These are phyloP conservation scores for Mesoclemmys tuberculata DNA, from an alignment of 2,113 vertebrate genomes.

Conservation along the genomic window DNA sequence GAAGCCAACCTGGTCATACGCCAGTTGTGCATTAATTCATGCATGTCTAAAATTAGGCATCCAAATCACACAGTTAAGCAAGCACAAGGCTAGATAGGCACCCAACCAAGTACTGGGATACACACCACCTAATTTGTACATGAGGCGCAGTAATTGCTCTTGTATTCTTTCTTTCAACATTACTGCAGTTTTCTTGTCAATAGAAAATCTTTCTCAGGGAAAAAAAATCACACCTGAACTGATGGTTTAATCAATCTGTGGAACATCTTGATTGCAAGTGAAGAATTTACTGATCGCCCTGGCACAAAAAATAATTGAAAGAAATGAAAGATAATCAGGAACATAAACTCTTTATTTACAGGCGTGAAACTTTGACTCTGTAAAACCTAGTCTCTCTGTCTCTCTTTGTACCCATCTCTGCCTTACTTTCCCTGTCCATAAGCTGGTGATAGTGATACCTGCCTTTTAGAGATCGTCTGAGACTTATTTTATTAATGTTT, in stretches of 20 bases:
- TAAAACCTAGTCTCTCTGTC: neutral
- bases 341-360: neutral
- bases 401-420: no score
- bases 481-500: neutral
- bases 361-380: neutral
- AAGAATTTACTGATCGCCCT: neutral
- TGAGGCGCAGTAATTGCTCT: neutral
- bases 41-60: neutral
- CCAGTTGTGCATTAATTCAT: neutral
- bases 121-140: no score
- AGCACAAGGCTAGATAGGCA: neutral
- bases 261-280: neutral
- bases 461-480: neutral
- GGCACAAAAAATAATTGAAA: neutral
- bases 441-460: neutral
- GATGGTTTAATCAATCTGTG: neutral
- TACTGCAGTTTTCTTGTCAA: neutral
- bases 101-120: fast-evolving
- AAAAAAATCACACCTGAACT: neutral
- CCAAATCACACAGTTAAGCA: neutral
- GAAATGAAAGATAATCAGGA: neutral
- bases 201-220: neutral
- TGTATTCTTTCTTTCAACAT: neutral
- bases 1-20: neutral
- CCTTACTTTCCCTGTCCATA: no score